Percentiles rank a stretch among this genome's conserved stretches.
Evolutionary conservation across 2,113 vertebrate genomes (phyloP).

Genomic region (Takifugu bimaculatus): DNA sequence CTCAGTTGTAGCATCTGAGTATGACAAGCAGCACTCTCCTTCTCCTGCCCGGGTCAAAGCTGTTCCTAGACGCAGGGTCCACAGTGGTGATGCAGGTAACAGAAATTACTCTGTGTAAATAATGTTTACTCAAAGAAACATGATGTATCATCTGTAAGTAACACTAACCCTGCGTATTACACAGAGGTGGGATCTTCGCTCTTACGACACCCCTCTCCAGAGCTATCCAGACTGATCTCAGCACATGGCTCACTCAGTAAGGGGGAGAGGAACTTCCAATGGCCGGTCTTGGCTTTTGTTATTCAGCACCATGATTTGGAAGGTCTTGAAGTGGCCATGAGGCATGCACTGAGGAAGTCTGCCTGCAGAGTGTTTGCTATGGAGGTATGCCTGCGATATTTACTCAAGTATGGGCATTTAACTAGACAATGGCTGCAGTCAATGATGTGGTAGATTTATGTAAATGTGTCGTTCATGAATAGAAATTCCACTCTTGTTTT

Average conservation of each 20-base stretch:
- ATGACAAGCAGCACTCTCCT: constrained; percentile 97
- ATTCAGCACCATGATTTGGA: constrained; percentile 98
- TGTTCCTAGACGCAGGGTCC: constrained; percentile 92
- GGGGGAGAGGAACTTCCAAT: constrained; percentile 98
- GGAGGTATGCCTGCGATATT: constrained; percentile 78
- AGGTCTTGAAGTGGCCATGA: constrained; percentile 98
- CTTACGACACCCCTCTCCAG: constrained; percentile 94
- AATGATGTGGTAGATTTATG: not conserved
- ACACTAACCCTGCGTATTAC: not conserved
- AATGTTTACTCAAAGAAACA: not conserved
- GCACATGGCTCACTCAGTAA: constrained; percentile 97
- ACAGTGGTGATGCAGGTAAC: constrained; percentile 95
- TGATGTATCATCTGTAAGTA: not conserved
- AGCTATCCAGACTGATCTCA: constrained; percentile 95
- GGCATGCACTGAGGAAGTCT: constrained; percentile 93
- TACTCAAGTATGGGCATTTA: not conserved
- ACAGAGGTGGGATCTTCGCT: constrained; percentile 97
- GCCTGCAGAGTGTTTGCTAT: constrained; percentile 97
- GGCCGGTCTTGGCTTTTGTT: constrained; percentile 97
- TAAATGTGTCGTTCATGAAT: not conserved
- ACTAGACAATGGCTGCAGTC: not conserved
- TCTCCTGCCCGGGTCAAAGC: constrained; percentile 92
- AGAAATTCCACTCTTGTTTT: not conserved
- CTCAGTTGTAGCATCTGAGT: constrained; percentile 96
- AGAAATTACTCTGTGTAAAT: not conserved